Evolutionary conservation across 23 tunicate genomes (phyloP).

Genomic region (Trididemnum clinides): DNA sequence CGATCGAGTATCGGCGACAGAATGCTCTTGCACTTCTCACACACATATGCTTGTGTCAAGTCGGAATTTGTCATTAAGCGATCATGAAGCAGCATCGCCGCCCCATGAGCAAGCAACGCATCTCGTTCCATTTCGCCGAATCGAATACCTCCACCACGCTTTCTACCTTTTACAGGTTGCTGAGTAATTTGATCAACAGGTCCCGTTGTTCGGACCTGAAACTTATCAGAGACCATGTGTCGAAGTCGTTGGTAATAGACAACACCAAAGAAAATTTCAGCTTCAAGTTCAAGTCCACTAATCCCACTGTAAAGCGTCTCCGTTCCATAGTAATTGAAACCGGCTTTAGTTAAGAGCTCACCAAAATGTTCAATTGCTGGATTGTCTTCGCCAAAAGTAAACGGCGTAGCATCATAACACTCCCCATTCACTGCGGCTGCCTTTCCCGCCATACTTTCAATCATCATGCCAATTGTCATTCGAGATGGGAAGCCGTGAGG

Average conservation of each 20-base stretch:
- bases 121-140: constrained; percentile 99
- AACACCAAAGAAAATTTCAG: constrained; percentile 88
- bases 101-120: constrained; percentile 90
- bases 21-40: constrained; percentile 81
- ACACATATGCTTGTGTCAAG: constrained; percentile 51
- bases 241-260: constrained; percentile 98
- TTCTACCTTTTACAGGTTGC: constrained; percentile 94
- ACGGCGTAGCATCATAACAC: constrained; percentile 95
- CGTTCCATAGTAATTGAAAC: constrained; percentile 88
- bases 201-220: constrained; percentile 93
- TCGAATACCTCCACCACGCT: constrained; percentile 89
- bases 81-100: constrained; percentile 71
- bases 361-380: constrained; percentile 94
- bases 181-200: constrained; percentile 87
- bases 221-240: constrained; percentile 99
- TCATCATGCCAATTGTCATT: constrained; percentile 99
- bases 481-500: constrained; percentile 99
- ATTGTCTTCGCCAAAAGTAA: constrained; percentile 78
- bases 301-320: constrained; percentile 93
- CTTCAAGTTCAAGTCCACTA: constrained; percentile 89
- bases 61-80: constrained; percentile 69
- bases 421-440: constrained; percentile 81
- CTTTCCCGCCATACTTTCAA: constrained; percentile 97
- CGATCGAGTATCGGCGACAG: constrained; percentile 41
- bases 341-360: constrained; percentile 70